phyloP scores from a whole-genome alignment of 2,888 invertebrate species.

The Phyllotreta cruciferae region DNA sequence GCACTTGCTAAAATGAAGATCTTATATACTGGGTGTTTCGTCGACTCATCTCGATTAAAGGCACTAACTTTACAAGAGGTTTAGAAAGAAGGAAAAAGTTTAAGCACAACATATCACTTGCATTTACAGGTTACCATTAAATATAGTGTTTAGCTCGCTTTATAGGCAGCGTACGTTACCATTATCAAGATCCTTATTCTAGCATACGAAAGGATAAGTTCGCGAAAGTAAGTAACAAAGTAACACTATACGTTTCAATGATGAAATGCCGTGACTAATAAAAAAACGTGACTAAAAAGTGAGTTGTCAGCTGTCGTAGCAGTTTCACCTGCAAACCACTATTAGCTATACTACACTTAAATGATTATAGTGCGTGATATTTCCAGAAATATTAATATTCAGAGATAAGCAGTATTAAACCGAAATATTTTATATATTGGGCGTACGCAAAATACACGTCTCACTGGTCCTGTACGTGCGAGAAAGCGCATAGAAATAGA shows the following conservation, averaged over 20 bases:
- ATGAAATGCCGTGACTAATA: slow-evolving; percentile 28
- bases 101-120: no score
- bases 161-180: neutral
- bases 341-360: slow-evolving; percentile 27
- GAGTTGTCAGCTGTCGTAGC: slow-evolving; percentile 31
- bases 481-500: neutral
- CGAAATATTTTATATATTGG: neutral
- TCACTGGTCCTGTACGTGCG: neutral
- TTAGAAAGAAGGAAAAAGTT: no score
- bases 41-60: no score
- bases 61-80: no score
- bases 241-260: slow-evolving; percentile 19
- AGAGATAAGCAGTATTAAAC: slow-evolving; percentile 16
- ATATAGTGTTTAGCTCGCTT: neutral
- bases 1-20: no score
- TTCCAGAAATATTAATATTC: slow-evolving; percentile 26
- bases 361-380: slow-evolving; percentile 26
- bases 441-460: neutral
- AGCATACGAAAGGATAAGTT: neutral
- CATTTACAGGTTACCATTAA: neutral
- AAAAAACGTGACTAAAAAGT: slow-evolving; percentile 29
- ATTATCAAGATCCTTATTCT: neutral
- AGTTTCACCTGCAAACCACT: slow-evolving; percentile 21
- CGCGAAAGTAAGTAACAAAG: slow-evolving; percentile 5
- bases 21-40: no score